Base-by-base conservation (phyloP, 2,113 vertebrate species). In the Gobiocypris rarus region DNA sequence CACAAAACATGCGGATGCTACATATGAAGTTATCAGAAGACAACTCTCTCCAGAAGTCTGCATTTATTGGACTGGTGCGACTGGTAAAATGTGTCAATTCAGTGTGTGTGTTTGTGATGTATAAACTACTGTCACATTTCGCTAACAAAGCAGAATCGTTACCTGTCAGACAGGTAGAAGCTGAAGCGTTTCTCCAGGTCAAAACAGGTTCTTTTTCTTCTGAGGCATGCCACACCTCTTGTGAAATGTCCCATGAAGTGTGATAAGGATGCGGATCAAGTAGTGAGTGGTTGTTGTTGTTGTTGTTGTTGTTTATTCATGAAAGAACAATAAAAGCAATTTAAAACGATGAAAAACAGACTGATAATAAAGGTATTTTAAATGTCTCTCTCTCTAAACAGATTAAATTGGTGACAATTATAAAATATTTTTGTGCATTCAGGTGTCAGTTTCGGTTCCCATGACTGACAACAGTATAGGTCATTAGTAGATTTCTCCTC, bases 81-180 rank as follows among this genome's bases (percentile, higher is more conserved):
- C 78, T n/a, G 45, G 58, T 54, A 19, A 24, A 82, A 59, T 79
- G 74, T 34, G 67, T 83, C 56, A 31, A 67, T 52, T 58, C 22
- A 9, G 28, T 87, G 54, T 82, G 61, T 43, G 75, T 63, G 78
- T 45, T 58, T 59, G 48, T 69, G 56, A 17, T 69, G 69, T 24
- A 81, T 74, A 84, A 52, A 77, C 31, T 48, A 24, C 83, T 75
- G 45, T 85, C 83, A 85, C 61, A 71, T 82, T 80, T 70, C 24
- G 73, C 73, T 74, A 83, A 76, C 79, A 54, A 70, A 52, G 69
- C 84, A 87, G 69, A 78, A 79, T 84, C 86, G 81, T 87, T 87
- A 87, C 86, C 86, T 85, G 86, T 87, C 86, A 69, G 52, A 87
- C 86, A 6, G 69, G 86, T 85, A 79, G 48, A 83, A 82, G 79